These are phyloP conservation scores for Nannoperca australis DNA, from an alignment of 2,797 vertebrate species.

Conservation along the genomic window DNA sequence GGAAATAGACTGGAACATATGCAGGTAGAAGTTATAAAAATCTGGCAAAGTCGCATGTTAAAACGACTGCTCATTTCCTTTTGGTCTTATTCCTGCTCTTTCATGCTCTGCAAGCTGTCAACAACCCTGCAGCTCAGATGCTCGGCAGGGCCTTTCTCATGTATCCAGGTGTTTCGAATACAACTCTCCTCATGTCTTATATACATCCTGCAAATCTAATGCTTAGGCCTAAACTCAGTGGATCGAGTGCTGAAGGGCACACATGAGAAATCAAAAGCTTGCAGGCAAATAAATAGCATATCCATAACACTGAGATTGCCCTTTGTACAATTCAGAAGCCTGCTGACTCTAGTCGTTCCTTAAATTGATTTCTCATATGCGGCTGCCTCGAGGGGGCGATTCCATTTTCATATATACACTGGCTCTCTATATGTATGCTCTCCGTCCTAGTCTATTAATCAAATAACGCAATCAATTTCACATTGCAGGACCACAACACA, in stretches of 20 bases:
- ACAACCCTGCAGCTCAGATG: slow-evolving; percentile 31
- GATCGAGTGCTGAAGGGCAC: slow-evolving; percentile 68
- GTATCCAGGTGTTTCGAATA: slow-evolving; percentile 49
- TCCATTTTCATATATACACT: slow-evolving; percentile 81
- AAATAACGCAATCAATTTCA: slow-evolving; percentile 77
- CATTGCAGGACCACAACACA: slow-evolving; percentile 47
- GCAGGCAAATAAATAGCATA: slow-evolving; percentile 81
- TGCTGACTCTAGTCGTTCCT: slow-evolving; percentile 83
- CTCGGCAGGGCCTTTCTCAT: background rate
- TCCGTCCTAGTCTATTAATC: slow-evolving; percentile 74
- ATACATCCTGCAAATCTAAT: slow-evolving; percentile 35
- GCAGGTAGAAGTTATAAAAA: slow-evolving; percentile 20
- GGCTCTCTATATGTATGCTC: slow-evolving; percentile 58
- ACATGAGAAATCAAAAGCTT: slow-evolving; percentile 68
- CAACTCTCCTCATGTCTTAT: slow-evolving; percentile 24
- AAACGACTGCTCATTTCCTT: slow-evolving; percentile 28
- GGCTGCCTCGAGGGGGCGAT: slow-evolving; percentile 80
- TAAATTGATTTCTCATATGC: slow-evolving; percentile 87
- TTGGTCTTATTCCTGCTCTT: slow-evolving; percentile 10
- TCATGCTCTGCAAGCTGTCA: slow-evolving; percentile 26
- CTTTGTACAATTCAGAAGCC: slow-evolving; percentile 81
- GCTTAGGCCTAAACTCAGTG: slow-evolving; percentile 17
- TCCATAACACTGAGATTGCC: slow-evolving; percentile 81
- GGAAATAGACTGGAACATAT: slow-evolving; percentile 31
- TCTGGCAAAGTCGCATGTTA: slow-evolving; percentile 6